Conservation (phyloP, 1,140 invertebrate species). For the Brachionus asplanchnoidis region DNA sequence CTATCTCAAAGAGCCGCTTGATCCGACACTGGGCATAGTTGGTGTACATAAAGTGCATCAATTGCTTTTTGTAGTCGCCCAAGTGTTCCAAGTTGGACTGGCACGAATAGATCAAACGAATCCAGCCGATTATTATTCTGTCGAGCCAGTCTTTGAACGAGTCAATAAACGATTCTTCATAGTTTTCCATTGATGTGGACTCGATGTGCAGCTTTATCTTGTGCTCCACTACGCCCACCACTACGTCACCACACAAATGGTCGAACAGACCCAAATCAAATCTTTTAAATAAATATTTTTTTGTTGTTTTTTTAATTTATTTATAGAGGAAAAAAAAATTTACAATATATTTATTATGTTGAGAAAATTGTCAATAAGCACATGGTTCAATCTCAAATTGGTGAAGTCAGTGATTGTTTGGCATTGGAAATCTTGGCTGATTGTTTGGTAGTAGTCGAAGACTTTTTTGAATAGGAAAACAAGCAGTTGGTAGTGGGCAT, state of each 20-base stretch:
- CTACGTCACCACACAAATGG: constrained; percentile 34
- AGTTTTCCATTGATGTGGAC: constrained; percentile 72
- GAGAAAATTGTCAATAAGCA: not conserved
- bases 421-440: not conserved
- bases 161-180: constrained; percentile 71
- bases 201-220: constrained; percentile 74
- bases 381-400: not conserved
- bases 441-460: constrained; percentile 23
- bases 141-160: constrained; percentile 76
- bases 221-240: constrained; percentile 7
- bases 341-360: constrained; percentile 26
- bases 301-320: not conserved
- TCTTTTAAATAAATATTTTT: not conserved
- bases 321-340: not conserved
- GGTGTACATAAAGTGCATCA: constrained; percentile 79
- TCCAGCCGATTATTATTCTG: constrained; percentile 73
- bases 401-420: not conserved
- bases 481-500: constrained; percentile 4
- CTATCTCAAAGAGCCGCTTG: constrained; percentile 87
- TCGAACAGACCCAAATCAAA: constrained; percentile 25
- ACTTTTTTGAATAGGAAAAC: constrained; percentile 10
- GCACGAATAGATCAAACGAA: constrained; percentile 67
- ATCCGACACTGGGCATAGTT: constrained; percentile 80
- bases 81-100: constrained; percentile 57
- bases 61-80: constrained; percentile 57